phyloP scores from a whole-genome alignment of 1,140 invertebrate genomes.

The Geopemphigus sp. region DNA sequence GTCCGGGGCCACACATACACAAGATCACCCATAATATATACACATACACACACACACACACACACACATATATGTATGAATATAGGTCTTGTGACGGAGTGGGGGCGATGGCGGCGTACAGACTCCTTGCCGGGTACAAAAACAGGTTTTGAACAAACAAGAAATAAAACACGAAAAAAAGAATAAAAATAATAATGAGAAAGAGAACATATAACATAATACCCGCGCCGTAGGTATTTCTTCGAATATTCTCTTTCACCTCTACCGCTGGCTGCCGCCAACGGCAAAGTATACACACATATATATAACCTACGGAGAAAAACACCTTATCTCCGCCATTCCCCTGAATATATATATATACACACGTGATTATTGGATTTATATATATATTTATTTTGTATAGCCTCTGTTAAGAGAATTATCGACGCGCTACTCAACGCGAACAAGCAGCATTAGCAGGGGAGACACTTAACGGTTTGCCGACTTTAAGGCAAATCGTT shows the following conservation, averaged over 20 bases:
- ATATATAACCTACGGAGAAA: conserved; percentile 12
- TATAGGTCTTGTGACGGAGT: background rate
- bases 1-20: too few species aligned
- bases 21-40: too few species aligned
- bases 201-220: conserved; percentile 46
- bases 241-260: conserved; percentile 48
- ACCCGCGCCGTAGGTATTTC: conserved; percentile 38
- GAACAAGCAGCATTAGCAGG: background rate
- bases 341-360: background rate
- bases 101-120: conserved; percentile 7
- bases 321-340: conserved; percentile 43
- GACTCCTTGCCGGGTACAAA: conserved; percentile 40
- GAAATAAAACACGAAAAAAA: conserved; percentile 48
- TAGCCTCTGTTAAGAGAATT: conserved; percentile 30
- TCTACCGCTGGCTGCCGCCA: conserved; percentile 15
- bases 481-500: background rate
- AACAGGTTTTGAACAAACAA: conserved; percentile 49
- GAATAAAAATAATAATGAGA: conserved; percentile 45
- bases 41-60: too few species aligned
- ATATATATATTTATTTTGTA: conserved; percentile 17
- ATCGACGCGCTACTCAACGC: conserved; percentile 29
- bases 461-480: conserved; percentile 36
- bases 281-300: background rate
- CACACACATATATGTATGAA: background rate
- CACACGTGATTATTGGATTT: background rate